These are phyloP conservation scores for Calycopis cecrops DNA, from an alignment of 1,140 invertebrate species.

Conservation along the genomic window DNA sequence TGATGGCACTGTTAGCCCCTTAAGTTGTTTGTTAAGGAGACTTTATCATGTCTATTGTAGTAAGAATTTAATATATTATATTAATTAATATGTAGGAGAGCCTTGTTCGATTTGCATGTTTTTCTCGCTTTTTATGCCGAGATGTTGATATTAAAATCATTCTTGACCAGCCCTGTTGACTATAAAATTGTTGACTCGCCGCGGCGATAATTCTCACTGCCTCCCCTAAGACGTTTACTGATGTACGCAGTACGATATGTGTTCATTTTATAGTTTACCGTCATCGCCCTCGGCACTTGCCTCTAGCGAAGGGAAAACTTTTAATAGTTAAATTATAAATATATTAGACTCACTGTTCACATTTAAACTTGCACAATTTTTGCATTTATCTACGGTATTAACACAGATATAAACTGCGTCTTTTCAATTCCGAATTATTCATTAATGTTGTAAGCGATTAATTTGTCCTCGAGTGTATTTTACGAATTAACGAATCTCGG, in stretches of 20 bases:
- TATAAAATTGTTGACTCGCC: constrained; percentile 46
- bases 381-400: constrained; percentile 29
- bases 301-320: constrained; percentile 29
- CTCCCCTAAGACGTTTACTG: constrained; percentile 45
- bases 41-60: constrained; percentile 71
- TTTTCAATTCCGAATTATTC: constrained; percentile 21
- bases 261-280: constrained; percentile 44
- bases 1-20: constrained; percentile 67
- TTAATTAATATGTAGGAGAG: constrained; percentile 39
- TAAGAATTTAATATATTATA: constrained; percentile 67
- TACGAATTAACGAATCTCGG: constrained; percentile 4
- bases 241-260: constrained; percentile 33
- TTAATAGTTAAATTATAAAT: constrained; percentile 13
- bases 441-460: constrained; percentile 14
- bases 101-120: constrained; percentile 62
- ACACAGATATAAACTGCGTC: constrained; percentile 23
- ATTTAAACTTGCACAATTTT: constrained; percentile 30
- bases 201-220: constrained; percentile 58
- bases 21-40: constrained; percentile 72
- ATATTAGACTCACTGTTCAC: constrained; percentile 16
- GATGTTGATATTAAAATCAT: constrained; percentile 47
- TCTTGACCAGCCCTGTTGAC: constrained; percentile 45
- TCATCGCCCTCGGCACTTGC: constrained; percentile 38
- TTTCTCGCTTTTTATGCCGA: constrained; percentile 61
- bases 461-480: constrained; percentile 19